A percentile compares a stretch with the other conserved stretches of the same genome.
phyloP scores from a whole-genome alignment of 1,140 invertebrate species.

The Linepithema humile region DNA sequence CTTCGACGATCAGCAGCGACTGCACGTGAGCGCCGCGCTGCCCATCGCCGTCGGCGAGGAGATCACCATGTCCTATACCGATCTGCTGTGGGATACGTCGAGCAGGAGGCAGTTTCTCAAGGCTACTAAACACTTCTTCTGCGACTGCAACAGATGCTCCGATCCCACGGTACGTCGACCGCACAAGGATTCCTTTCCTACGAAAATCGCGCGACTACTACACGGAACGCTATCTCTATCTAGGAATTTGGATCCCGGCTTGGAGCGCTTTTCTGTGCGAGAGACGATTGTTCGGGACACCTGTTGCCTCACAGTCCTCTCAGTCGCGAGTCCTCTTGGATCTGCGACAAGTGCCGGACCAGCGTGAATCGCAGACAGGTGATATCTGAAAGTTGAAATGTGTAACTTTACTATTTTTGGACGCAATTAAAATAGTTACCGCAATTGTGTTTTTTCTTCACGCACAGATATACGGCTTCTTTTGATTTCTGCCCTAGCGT shows the following conservation, averaged over 20 bases:
- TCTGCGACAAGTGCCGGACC: constrained; percentile 69
- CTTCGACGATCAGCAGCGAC: constrained; percentile 86
- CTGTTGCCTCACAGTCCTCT: constrained; percentile 72
- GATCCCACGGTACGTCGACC: constrained; percentile 86
- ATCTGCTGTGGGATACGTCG: constrained; percentile 89
- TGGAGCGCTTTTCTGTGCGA: constrained; percentile 75
- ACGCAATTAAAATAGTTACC: not conserved
- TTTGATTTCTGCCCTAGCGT: constrained; percentile 5
- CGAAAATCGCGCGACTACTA: not conserved
- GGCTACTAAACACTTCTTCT: constrained; percentile 91
- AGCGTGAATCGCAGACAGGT: constrained; percentile 73
- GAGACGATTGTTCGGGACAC: constrained; percentile 67
- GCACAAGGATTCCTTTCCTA: not conserved
- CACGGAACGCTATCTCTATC: not conserved
- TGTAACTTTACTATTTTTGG: not conserved
- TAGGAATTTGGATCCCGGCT: constrained; percentile 77
- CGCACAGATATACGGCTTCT: not conserved
- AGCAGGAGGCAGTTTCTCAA: constrained; percentile 87
- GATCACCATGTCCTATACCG: constrained; percentile 90
- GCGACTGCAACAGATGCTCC: constrained; percentile 88
- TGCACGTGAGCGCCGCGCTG: constrained; percentile 87
- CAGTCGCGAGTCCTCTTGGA: constrained; percentile 67
- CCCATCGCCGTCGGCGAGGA: constrained; percentile 88
- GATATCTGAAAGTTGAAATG: constrained; percentile 3
- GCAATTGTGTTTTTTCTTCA: not conserved